phyloP scores from a whole-genome alignment of 2,888 invertebrate species.

The Cosmia pyralina region DNA sequence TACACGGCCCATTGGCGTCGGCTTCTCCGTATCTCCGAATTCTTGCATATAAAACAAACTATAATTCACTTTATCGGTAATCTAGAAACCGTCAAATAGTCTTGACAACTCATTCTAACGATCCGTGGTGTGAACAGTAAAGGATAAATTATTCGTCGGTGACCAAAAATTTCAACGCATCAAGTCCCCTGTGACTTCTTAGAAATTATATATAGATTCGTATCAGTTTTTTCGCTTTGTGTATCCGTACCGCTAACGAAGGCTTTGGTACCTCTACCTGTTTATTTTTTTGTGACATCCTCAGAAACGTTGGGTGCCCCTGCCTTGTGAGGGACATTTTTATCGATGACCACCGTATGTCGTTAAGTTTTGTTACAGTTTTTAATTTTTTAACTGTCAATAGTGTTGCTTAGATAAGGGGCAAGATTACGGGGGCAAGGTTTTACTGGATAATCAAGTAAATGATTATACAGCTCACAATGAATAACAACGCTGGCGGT shows the following conservation, averaged over 20 bases:
- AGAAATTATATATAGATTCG: slow-evolving; percentile 86
- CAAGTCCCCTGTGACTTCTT: slow-evolving; percentile 81
- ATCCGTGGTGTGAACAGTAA: slow-evolving; percentile 85
- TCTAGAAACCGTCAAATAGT: slow-evolving; percentile 77
- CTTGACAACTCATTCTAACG: slow-evolving; percentile 85
- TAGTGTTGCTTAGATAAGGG: slow-evolving; percentile 43
- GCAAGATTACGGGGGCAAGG: slow-evolving; percentile 18
- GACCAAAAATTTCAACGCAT: slow-evolving; percentile 81
- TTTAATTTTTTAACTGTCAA: slow-evolving; percentile 70
- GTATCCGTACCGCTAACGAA: slow-evolving; percentile 87
- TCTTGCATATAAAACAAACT: slow-evolving; percentile 82
- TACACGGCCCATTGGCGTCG: slow-evolving; percentile 82
- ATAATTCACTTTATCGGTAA: slow-evolving; percentile 82
- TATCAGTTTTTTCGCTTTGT: slow-evolving; percentile 85
- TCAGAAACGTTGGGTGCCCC: slow-evolving; percentile 75
- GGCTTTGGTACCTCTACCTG: slow-evolving; percentile 79
- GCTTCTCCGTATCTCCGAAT: slow-evolving; percentile 79
- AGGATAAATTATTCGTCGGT: slow-evolving; percentile 83
- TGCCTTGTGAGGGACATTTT: slow-evolving; percentile 82
- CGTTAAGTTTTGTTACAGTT: slow-evolving; percentile 78
- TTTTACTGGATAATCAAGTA: slow-evolving; percentile 1
- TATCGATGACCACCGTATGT: slow-evolving; percentile 87
- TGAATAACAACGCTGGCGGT: neutral
- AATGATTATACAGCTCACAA: neutral
- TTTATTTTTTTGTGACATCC: slow-evolving; percentile 80